Evolutionary conservation across 2,797 vertebrate species (phyloP), one percentile per base, ranked within the genome.

Genomic region (Coregonus sp.): DNA sequence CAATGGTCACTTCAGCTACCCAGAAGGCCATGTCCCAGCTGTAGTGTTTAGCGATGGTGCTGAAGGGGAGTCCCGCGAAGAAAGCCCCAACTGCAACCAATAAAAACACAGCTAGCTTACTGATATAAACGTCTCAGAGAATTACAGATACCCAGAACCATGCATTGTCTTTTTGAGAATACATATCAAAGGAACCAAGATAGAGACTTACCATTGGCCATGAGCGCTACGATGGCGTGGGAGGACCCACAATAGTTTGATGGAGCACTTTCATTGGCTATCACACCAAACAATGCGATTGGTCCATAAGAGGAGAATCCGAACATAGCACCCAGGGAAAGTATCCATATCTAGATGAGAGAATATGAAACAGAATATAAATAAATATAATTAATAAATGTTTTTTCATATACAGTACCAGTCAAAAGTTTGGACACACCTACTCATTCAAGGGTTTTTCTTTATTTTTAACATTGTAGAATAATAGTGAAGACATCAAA

Each of bases 221-320:
- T 98, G 50, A 99, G 93, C 16, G 97, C 98, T 54, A 99, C 98
- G 0, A 99, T 94, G 59, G 98, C 98, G 0, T 98, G 98, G 70
- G 98, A 98, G 0, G 97, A 99, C 61, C 98, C 98, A 6, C 97
- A 99, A 78, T 96, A 95, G 85, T 98, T 98, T 61, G 96, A 94
- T 2, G 98, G 98, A 54, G 98, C 97, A 0, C 96, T 94, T 89
- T 99, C 98, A 1, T 96, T 99, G 84, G 98, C 97, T 73, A 99
- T 98, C 59, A 99, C 97, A 25, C 98, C 98, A n/a, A 99, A 98
- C 73, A 99, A 90, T 61, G 97, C 95, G 2, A 99, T 97, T 0
- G 98, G 97, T 82, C 98, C 98, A 0, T 99, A 99, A 0, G 96
- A 97, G 63, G 93, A 98, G 86, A 99, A 99, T 15, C 98, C 98